A percentile compares a stretch with the other conserved stretches of the same genome.
phyloP scores from a whole-genome alignment of 2,888 invertebrate species.

The Amiota mariae region DNA sequence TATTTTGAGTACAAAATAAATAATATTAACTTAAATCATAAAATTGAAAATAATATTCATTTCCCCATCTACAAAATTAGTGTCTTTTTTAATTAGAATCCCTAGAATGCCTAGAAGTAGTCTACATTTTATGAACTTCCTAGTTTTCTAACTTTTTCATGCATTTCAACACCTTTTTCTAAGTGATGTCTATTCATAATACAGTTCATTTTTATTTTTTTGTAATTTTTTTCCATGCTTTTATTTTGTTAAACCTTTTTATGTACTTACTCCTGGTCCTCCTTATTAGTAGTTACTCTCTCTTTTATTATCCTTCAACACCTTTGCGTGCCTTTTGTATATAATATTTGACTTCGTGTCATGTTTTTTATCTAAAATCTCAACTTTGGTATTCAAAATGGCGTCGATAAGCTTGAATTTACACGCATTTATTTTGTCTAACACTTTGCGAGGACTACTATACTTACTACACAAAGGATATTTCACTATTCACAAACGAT shows the following conservation, averaged over 20 bases:
- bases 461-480: too few relatives aligned
- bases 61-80: not conserved
- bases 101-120: not conserved
- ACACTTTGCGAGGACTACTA: not conserved
- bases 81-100: too few relatives aligned
- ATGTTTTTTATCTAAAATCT: conserved; percentile 30
- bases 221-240: too few relatives aligned
- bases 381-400: conserved; percentile 49
- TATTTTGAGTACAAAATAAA: too few relatives aligned
- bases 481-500: too few relatives aligned
- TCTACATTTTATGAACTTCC: conserved; percentile 36
- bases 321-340: conserved; percentile 48
- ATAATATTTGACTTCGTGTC: conserved; percentile 22
- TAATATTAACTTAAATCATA: too few relatives aligned
- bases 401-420: conserved; percentile 58
- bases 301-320: conserved; percentile 27
- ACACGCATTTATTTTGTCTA: conserved; percentile 25
- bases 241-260: too few relatives aligned
- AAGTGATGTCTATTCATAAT: too few relatives aligned
- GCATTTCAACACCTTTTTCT: not conserved
- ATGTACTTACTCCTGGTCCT: too few relatives aligned
- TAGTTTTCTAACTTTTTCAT: conserved; percentile 38
- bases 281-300: too few relatives aligned
- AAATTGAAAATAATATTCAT: not conserved
- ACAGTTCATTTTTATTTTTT: too few relatives aligned